A percentile compares a stretch with the other conserved stretches of the same genome.
phyloP scores from a whole-genome alignment of 2,888 invertebrate species.

The Plutella xylostella region DNA sequence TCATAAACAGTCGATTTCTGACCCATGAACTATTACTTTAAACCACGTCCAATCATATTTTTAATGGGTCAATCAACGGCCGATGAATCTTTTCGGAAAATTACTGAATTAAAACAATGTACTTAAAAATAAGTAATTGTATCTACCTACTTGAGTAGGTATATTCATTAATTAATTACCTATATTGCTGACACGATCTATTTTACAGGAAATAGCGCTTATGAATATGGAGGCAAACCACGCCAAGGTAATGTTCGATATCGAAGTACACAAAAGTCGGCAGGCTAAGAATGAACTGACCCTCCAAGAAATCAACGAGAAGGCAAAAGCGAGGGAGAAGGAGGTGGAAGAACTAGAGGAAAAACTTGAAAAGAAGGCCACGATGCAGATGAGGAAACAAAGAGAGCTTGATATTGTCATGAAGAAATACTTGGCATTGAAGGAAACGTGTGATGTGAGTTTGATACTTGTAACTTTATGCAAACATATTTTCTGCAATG shows the following conservation, averaged over 20 bases:
- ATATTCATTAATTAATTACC: too few species aligned
- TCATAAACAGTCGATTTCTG: too few species aligned
- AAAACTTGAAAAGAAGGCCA: slow-evolving; percentile 36
- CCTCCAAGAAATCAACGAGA: slow-evolving; percentile 35
- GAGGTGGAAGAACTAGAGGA: slow-evolving; percentile 42
- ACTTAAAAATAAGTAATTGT: too few species aligned
- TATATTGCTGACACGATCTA: too few species aligned
- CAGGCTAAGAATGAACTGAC: slow-evolving; percentile 41
- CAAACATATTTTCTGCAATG: too few species aligned
- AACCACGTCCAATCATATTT: too few species aligned
- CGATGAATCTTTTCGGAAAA: too few species aligned
- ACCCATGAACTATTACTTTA: too few species aligned
- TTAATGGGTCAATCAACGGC: too few species aligned
- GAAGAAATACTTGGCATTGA: slow-evolving; percentile 40
- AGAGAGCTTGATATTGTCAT: slow-evolving; percentile 45
- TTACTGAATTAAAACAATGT: too few species aligned
- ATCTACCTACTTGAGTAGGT: too few species aligned
- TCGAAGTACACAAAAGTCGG: slow-evolving; percentile 60
- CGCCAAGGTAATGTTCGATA: slow-evolving; percentile 67
- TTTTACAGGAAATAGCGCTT: slow-evolving; percentile 61
- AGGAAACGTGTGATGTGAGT: slow-evolving; percentile 57
- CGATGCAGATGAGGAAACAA: slow-evolving; percentile 43
- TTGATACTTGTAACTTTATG: too few species aligned
- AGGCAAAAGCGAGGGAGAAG: slow-evolving; percentile 40
- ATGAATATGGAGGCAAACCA: slow-evolving; percentile 69